Conservation (phyloP, 2,797 vertebrate species). For the Lophura swinhoii region DNA sequence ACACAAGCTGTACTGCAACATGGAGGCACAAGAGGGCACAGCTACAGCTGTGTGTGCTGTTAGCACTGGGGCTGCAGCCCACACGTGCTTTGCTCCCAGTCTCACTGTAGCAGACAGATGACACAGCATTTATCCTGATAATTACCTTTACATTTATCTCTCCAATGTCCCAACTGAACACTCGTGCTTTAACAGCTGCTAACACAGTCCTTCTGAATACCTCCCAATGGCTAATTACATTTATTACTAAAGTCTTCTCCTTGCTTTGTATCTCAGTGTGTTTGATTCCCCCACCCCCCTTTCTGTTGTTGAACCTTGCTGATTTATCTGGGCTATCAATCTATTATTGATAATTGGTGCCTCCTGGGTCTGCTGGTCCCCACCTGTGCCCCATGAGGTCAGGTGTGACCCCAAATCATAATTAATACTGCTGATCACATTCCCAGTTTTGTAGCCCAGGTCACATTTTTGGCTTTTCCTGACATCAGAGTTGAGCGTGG, state of each 20-base stretch:
- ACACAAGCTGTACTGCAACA: not conserved
- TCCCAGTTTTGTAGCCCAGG: not conserved
- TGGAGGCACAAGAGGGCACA: not conserved
- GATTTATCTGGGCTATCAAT: not conserved
- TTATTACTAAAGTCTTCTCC: not conserved
- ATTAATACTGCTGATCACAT: not conserved
- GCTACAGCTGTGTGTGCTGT: rapidly evolving
- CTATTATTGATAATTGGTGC: not conserved
- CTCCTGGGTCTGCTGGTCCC: not conserved
- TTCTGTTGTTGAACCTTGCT: not conserved
- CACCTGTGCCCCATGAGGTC: not conserved
- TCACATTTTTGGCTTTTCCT: not conserved
- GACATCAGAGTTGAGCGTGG: not conserved
- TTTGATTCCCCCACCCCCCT: not conserved
- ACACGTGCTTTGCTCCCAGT: not conserved
- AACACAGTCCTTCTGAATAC: not conserved
- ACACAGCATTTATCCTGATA: not conserved
- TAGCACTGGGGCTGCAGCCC: not conserved
- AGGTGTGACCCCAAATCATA: not conserved
- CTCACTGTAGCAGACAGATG: not conserved
- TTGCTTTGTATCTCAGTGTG: not conserved
- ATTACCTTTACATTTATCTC: not conserved
- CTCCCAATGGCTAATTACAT: not conserved
- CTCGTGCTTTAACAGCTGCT: not conserved
- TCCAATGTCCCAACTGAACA: not conserved